Base-by-base conservation (phyloP, 2,888 invertebrate genomes). In the Acronicta alni region DNA sequence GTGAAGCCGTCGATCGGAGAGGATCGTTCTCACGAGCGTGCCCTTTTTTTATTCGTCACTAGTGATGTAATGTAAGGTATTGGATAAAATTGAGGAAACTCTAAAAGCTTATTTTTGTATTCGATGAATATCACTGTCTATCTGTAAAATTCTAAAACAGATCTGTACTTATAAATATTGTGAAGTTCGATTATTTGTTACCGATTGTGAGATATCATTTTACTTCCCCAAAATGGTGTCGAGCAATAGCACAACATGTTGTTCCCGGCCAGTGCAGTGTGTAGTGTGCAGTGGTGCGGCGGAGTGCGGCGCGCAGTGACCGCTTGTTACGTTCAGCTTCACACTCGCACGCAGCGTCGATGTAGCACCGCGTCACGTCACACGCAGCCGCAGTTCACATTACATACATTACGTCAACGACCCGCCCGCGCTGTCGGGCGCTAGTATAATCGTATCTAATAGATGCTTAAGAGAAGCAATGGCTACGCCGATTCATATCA, bases 41-140 rank as follows among this genome's bases (percentile, higher is more conserved):
- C 87, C 80, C 84, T 88, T 88, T 88, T 61, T 90, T 88, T 83
- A 82, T 83, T 89, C 85, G 88, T 91, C 90, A 90, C 88, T 92
- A 91, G 91, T 91, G 84, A 86, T 88, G 84, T 91, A 88, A 88
- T 85, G 79, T 90, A 91, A 92, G 90, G 83, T 91, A 90, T 91
- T 87, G 90, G 88, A 91, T 90, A 89, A 91, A 88, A 89, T 89
- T 90, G 92, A 91, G 85, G 84, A 90, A 91, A 93, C 90, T 91
- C 88, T 91, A 89, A 92, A 91, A 90, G 93, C 93, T 93, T 94
- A 94, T 94, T 94, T 94, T 94, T 94, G 89, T 94, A 94, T 93
- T 93, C 86, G 90, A 92, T 82, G 88, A 91, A 87, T 86, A 89
- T 89, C 89, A 91, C 86, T 89, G 87, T 90, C 87, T 90, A 88